A percentile compares a stretch with the other conserved stretches of the same genome.
phyloP scores from a whole-genome alignment of 1,140 invertebrate genomes.

The Triops cancriformis region DNA sequence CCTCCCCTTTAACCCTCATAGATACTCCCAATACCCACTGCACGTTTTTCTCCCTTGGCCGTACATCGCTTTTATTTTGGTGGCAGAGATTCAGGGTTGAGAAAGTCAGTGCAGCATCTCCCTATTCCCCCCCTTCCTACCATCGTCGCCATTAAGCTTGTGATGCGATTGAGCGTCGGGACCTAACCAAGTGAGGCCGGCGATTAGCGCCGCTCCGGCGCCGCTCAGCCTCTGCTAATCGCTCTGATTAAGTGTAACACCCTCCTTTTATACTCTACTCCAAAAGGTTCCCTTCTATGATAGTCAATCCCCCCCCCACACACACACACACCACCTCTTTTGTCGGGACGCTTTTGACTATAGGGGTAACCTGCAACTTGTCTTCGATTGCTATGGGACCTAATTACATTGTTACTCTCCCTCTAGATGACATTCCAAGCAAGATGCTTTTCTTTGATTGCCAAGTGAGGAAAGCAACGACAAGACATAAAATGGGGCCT shows the following conservation, averaged over 20 bases:
- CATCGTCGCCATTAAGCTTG: background rate
- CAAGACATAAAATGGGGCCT: background rate
- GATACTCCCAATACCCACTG: background rate
- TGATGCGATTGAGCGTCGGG: conserved; percentile 12
- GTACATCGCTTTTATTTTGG: conserved; percentile 5
- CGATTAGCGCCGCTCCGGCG: conserved; percentile 7
- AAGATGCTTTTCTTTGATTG: background rate
- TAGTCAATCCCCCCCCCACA: background rate
- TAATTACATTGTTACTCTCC: conserved; percentile 14
- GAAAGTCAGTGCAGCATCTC: background rate
- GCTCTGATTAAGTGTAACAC: conserved; percentile 9
- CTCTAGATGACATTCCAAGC: background rate
- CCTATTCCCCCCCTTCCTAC: background rate
- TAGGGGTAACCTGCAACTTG: conserved; percentile 8
- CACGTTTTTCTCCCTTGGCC: background rate
- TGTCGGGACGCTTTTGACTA: background rate
- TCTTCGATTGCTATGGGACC: background rate
- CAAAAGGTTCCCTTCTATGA: background rate
- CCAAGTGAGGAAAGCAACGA: background rate
- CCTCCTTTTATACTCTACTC: background rate
- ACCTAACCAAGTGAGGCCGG: conserved; percentile 12
- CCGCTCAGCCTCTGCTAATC: conserved; percentile 12
- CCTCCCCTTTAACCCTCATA: background rate
- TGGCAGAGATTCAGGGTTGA: conserved; percentile 5
- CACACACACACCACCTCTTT: too few species aligned